phyloP scores from a whole-genome alignment of 2,888 invertebrate genomes.

The Calephelis perditalis region DNA sequence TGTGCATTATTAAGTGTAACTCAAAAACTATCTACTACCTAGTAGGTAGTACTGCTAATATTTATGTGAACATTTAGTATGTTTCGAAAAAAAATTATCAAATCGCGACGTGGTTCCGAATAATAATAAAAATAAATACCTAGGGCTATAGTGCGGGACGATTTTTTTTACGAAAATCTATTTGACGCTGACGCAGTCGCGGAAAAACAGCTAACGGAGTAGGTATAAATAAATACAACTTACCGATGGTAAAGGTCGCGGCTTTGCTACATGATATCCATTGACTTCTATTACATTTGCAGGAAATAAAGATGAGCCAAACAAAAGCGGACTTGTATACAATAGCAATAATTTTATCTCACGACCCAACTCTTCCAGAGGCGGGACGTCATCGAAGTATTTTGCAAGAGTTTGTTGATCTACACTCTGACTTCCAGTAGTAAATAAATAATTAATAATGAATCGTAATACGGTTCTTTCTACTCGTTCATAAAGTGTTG shows the following conservation, averaged over 20 bases:
- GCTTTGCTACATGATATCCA: conserved; percentile 59
- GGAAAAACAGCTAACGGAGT: too few species aligned
- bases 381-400: conserved; percentile 55
- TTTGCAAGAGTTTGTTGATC: conserved; percentile 39
- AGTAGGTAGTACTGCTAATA: too few species aligned
- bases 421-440: conserved; percentile 26
- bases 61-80: too few species aligned
- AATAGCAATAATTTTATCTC: conserved; percentile 66
- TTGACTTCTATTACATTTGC: conserved; percentile 75
- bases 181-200: too few species aligned
- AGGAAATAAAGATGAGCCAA: conserved; percentile 60
- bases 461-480: conserved; percentile 42
- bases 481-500: conserved; percentile 59
- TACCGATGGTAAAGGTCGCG: conserved; percentile 47
- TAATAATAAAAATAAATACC: too few species aligned
- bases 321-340: conserved; percentile 70
- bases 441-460: conserved; percentile 13
- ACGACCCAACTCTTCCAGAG: conserved; percentile 59
- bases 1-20: too few species aligned
- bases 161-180: too few species aligned
- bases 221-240: conserved; percentile 22
- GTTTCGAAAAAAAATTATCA: too few species aligned
- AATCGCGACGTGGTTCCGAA: too few species aligned
- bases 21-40: too few species aligned
- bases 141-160: too few species aligned